Base-by-base conservation (phyloP, 2,888 invertebrate species). In the Tortrix viridana region DNA sequence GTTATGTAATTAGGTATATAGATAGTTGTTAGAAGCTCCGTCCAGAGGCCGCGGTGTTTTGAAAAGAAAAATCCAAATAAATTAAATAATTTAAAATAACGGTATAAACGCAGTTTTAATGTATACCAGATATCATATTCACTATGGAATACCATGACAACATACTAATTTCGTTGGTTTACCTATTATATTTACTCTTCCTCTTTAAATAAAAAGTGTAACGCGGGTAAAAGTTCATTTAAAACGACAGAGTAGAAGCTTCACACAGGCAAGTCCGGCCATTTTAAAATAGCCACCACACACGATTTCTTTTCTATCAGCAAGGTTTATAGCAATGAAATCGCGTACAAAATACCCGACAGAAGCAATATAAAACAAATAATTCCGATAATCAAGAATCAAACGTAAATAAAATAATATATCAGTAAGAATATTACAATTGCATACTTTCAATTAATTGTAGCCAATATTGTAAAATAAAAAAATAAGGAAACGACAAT, bases 1-100 rank as follows among this genome's bases (percentile, higher is more conserved):
- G 55, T 56, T 54, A 62, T 47, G 46, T 54, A 69, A 69, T 69
- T 72, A 71, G 68, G 46, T 54, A 69, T 68, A 69, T 72, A 71
- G 68, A 72, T 69, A 41, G 20, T 71, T 76, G 71, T 73, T 65
- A 72, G 74, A 79, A 80, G 79, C 77, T 77, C 76, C 75, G 77
- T 84, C 81, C 81, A 81, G 73, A 79, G 79, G 77, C 79, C 79
- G 77, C 73, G 77, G 22, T 23, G 23, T 20, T 49, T 49, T 48
- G 49, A 48, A 43, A 63, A 57, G 19, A 38, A 52, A 16, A 26
- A 38, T 19, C 26, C 23, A n/a, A 62, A 50, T 52, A 16, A 18
- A 49, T 49, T 7, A 5, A 18, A 49, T 19, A 5, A 32, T 37
- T 37, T 14, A n/a, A 37, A 50, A 19, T 37, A 50, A 20, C 14